Conservation (phyloP, 2,113 vertebrate species). For the Motacilla tschutschensis region DNA sequence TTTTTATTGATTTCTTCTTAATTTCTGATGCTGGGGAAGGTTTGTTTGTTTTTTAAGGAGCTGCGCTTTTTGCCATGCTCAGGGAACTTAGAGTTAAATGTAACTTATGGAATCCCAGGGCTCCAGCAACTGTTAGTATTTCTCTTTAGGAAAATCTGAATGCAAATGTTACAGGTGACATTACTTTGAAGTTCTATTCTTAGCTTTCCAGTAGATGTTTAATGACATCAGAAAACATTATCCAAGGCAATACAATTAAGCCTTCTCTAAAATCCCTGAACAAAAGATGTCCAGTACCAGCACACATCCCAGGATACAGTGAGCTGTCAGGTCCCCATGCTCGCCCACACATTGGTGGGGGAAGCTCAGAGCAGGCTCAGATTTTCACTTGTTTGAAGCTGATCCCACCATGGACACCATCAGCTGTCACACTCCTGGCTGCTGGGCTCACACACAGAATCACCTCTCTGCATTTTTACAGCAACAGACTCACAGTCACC, state of each 20-base stretch:
- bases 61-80: background rate
- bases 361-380: background rate
- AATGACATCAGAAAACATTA: slow-evolving; percentile 36
- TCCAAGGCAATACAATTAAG: slow-evolving; percentile 39
- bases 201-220: background rate
- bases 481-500: background rate
- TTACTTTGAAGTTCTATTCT: slow-evolving; percentile 52
- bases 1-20: background rate
- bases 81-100: background rate
- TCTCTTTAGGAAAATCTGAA: background rate
- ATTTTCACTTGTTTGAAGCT: background rate
- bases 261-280: slow-evolving; percentile 25
- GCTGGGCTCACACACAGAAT: background rate
- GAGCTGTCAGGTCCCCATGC: background rate
- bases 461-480: background rate
- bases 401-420: background rate
- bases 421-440: background rate
- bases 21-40: background rate
- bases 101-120: background rate
- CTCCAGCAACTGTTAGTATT: background rate
- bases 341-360: rapidly evolving
- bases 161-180: slow-evolving; percentile 47
- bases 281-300: background rate
- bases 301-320: background rate
- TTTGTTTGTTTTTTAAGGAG: background rate